Percentiles rank a stretch among this genome's conserved stretches.
These are phyloP conservation scores for Oreochromis aureus DNA, from an alignment of 2,113 vertebrate species.

Conservation along the genomic window DNA sequence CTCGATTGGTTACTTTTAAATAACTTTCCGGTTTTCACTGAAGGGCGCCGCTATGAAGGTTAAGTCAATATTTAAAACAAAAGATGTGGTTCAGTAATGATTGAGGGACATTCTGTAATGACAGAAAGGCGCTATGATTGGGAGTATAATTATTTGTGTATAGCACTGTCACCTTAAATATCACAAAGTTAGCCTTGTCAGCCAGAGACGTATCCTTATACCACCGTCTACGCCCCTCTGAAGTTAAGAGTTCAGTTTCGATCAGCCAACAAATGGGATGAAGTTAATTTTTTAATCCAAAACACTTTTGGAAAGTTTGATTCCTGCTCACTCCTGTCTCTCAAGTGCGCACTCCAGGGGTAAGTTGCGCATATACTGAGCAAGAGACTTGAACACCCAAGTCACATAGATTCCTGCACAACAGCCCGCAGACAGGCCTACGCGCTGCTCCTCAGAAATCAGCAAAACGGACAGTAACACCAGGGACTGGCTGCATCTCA, in stretches of 20 bases:
- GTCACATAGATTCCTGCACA: not conserved
- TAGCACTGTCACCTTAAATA: constrained; percentile 43
- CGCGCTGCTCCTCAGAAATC: constrained; percentile 13
- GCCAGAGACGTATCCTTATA: constrained; percentile 26
- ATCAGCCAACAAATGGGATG: constrained; percentile 21
- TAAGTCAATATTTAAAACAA: constrained; percentile 63
- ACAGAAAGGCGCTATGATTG: constrained; percentile 46
- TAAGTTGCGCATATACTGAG: not conserved
- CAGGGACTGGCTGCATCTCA: constrained; percentile 50
- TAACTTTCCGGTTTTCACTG: not conserved
- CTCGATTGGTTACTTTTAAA: not conserved
- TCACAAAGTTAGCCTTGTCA: constrained; percentile 42
- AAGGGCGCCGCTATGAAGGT: constrained; percentile 30
- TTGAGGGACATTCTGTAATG: constrained; percentile 21
- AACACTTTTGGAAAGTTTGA: constrained; percentile 52
- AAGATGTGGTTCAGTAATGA: constrained; percentile 39
- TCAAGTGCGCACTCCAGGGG: not conserved
- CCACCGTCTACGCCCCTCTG: not conserved
- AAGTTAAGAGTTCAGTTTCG: constrained; percentile 15
- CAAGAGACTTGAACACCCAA: constrained; percentile 45
- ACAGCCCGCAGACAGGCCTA: constrained; percentile 23
- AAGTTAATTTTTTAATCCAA: constrained; percentile 47
- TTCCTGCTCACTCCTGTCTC: not conserved
- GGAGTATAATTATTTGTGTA: constrained; percentile 55
- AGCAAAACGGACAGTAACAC: constrained; percentile 45